Evolutionary conservation across 2,797 vertebrate genomes (phyloP), one percentile per base, ranked within the genome.

Genomic region (Sebastes wilsoni): DNA sequence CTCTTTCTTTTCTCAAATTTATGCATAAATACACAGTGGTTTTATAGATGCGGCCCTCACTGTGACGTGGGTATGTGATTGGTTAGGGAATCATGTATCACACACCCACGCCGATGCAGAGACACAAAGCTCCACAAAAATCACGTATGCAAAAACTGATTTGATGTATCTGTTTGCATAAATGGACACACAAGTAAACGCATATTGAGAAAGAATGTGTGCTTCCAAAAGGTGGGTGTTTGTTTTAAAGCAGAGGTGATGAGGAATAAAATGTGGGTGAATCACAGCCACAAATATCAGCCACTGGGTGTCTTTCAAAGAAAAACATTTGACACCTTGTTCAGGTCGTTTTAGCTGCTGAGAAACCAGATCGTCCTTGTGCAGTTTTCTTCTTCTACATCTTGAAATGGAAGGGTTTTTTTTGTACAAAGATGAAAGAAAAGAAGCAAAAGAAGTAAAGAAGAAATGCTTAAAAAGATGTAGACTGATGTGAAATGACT

Each of bases 81-180:
- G 94, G 94, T 88, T 77, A 56, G 88, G 81, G 90, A 86, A 92
- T 93, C 87, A 62, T 83, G 75, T 92, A 83, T 90, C 92, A 91
- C 81, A 88, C 91, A 89, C 92, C 82, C 93, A 89, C 88, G 68
- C 8, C 10, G 79, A 84, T 38, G 54, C 82, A 80, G 72, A 82
- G 79, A 85, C 23, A 81, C 83, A 89, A 79, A 87, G 61, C 70
- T 85, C 74, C 49, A 74, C 22, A 58, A 66, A 74, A 62, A 34
- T 59, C 6, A 54, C 20, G 5, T 34, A 2, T 8, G n/a, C 36
- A 80, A 73, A 83, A 70, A 12, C 2, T 62, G 2, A 20, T 54
- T 38, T 36, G 8, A 46, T 36, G 4, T 14, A 2, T 12, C 4
- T 9, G 18, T 66, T 64, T 38, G 58, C 13, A 59, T 5, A 66